Base-by-base conservation (phyloP, 2,797 vertebrate genomes). In the Galagoides demidoff region DNA sequence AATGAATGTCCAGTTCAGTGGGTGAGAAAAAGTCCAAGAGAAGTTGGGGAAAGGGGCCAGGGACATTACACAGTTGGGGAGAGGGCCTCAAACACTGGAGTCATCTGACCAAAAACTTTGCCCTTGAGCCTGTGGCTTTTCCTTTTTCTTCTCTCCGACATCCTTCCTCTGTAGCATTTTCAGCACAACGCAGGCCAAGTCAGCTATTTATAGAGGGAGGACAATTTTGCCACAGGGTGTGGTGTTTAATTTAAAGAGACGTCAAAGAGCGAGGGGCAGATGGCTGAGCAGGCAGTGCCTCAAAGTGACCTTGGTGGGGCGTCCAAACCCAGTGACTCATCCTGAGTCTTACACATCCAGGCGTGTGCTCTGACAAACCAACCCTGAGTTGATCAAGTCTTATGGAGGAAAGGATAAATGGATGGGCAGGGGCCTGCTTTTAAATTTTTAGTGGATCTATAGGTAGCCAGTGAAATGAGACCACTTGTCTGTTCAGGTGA, bases 191-290 rank as follows among this genome's bases (percentile, higher is more conserved):
- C 64, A 79, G 90, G 96, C 97, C 96, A 96, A 97, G 93, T 7
- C 31, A 3, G 89, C 84, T 97, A 95, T 97, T 97, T 96, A 97
- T 97, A 97, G 95, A 95, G 95, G 27, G 39, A 93, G 86, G 95
- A 78, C 91, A 85, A 83, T 95, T 95, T 94, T 95, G 92, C 96
- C 95, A 96, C 86, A 86, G 94, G 97, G 95, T 34, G 92, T 96
- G 97, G 96, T 89, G 94, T 94, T 97, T 96, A 92, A 97, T 97
- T 97, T 98, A 96, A 96, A 97, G 79, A 93, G 96, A 92, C 19
- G 5, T 90, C 96, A 89, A 94, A 90, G 95, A 76, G 95, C 0
- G 84, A 87, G 66, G 96, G 96, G 96, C 97, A 98, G 96, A 98
- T 97, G 97, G 95, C 57, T 37, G 64, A 68, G 89, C 95, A 94